Base-by-base conservation (phyloP, 1,140 invertebrate genomes). In the Bombyx mori region DNA sequence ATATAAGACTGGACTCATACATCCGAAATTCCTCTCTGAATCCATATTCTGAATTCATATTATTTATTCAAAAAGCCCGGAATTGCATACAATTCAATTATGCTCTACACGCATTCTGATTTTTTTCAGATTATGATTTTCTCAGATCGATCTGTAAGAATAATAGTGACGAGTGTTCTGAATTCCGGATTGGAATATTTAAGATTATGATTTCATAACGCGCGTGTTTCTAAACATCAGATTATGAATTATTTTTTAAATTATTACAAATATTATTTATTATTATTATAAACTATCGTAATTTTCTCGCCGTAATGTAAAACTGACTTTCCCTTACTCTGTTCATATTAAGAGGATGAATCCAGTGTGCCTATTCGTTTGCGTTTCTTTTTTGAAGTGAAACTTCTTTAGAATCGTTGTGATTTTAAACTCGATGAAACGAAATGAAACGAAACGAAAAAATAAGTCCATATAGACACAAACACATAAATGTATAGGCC, bases 161-260 rank as follows among this genome's bases (percentile, higher is more conserved):
- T 53, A 6, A 53, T 53, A 53, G 26, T 53, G 52, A 53, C 26
- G 42, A 42, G 42, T 7, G 42, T 53, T 53, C 26, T 53, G 52
- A 53, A 43, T 53, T 6, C 7, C 7, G 52, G 35, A 53, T 42
- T 7, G 42, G 52, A 53, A 53, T 53, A 26, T 51, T 51, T 51
- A 47, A 47, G 1, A 47, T 5, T 1, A 2, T 47, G 45, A 47
- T 47, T 47, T 10, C n/a, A 47, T 47, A 47, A 47, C 45, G 45
- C 45, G 45, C 45, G 45, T 47, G 5, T 47, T 47, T 47, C n/a
- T 12, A 47, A n/a, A n/a, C n/a, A 47, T 47, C 45, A 1, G 1
- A 47, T 47, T 47, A 47, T 47, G 45, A 47, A 47, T 47, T 47
- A 35, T 35, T 35, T 35, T 4, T 1, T 1, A 2, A n/a, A n/a